A percentile compares a stretch with the other conserved stretches of the same genome.
These are phyloP conservation scores for Acomys russatus DNA, from an alignment of 2,797 vertebrate genomes.

Conservation along the genomic window DNA sequence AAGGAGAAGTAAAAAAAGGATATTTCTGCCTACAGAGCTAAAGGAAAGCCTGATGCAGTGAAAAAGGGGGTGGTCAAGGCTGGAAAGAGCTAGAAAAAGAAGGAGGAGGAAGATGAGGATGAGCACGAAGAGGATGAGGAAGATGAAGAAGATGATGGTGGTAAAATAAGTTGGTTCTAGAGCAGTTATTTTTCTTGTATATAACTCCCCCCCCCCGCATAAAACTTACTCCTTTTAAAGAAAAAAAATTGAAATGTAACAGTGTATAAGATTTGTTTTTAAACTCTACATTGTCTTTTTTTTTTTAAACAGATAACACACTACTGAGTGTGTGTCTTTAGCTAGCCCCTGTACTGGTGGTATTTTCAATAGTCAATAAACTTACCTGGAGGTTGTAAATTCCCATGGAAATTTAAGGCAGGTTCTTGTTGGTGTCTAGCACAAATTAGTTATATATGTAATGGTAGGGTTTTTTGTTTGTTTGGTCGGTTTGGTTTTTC, in stretches of 20 bases:
- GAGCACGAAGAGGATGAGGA: neutral
- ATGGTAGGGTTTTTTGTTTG: no score
- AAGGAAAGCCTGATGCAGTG: neutral
- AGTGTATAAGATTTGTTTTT: slow-evolving; percentile 97
- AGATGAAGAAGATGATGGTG: neutral
- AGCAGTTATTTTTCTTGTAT: slow-evolving; percentile 92
- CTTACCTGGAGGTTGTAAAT: slow-evolving; percentile 91
- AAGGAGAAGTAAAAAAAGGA: neutral
- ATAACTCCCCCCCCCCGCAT: slow-evolving; percentile 96
- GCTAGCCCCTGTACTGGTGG: slow-evolving; percentile 72
- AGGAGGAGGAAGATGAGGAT: neutral
- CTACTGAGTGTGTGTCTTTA: slow-evolving; percentile 97
- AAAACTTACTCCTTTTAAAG: slow-evolving; percentile 96
- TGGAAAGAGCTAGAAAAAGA: neutral
- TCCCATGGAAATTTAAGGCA: slow-evolving; percentile 93
- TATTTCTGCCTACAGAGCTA: neutral
- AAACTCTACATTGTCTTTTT: slow-evolving; percentile 94
- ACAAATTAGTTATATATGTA: slow-evolving; percentile 92
- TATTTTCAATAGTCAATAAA: neutral
- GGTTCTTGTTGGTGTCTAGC: slow-evolving; percentile 95
- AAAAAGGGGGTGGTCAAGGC: neutral
- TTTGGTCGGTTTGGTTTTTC: no score
- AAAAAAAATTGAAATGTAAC: slow-evolving; percentile 91
- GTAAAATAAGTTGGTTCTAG: neutral
- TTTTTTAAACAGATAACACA: slow-evolving; percentile 97